These are phyloP conservation scores for Trididemnum clinides DNA, from an alignment of 23 tunicate genomes.

Conservation along the genomic window DNA sequence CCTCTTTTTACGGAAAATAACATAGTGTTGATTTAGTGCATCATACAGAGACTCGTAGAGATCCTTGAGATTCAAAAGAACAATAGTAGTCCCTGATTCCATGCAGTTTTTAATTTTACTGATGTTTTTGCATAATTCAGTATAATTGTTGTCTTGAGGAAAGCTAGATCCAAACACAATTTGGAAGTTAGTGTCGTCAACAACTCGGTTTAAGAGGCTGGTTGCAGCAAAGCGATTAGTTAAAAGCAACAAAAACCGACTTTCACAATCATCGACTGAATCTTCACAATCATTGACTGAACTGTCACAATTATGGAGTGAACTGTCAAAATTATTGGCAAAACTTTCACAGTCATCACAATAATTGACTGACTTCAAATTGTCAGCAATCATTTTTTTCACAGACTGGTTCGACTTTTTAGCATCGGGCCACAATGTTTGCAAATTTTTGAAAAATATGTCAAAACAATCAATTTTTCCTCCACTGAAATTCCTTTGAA, in stretches of 20 bases:
- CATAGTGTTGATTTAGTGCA: slow-evolving; percentile 85
- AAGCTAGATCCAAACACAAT: slow-evolving; percentile 82
- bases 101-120: slow-evolving; percentile 75
- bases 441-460: slow-evolving; percentile 22
- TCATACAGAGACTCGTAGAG: slow-evolving; percentile 81
- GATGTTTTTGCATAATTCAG: slow-evolving; percentile 75
- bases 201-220: slow-evolving; percentile 26
- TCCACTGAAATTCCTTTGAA: slow-evolving; percentile 73
- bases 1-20: slow-evolving; percentile 66
- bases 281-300: too few relatives aligned
- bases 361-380: slow-evolving; percentile 35
- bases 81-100: slow-evolving; percentile 73
- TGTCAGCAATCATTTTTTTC: slow-evolving; percentile 38
- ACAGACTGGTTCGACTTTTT: neutral
- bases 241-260: slow-evolving; percentile 61
- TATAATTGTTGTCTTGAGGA: slow-evolving; percentile 71
- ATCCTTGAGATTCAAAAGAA: slow-evolving; percentile 61
- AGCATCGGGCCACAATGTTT: slow-evolving; percentile 17
- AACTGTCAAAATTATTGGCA: too few relatives aligned
- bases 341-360: too few relatives aligned
- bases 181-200: slow-evolving; percentile 28
- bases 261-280: slow-evolving; percentile 45
- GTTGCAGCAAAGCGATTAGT: slow-evolving; percentile 63
- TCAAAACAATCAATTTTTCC: slow-evolving; percentile 47
- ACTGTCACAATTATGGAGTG: too few relatives aligned